These are phyloP conservation scores for Philaenus spumarius DNA, from an alignment of 1,140 invertebrate species.

Conservation along the genomic window DNA sequence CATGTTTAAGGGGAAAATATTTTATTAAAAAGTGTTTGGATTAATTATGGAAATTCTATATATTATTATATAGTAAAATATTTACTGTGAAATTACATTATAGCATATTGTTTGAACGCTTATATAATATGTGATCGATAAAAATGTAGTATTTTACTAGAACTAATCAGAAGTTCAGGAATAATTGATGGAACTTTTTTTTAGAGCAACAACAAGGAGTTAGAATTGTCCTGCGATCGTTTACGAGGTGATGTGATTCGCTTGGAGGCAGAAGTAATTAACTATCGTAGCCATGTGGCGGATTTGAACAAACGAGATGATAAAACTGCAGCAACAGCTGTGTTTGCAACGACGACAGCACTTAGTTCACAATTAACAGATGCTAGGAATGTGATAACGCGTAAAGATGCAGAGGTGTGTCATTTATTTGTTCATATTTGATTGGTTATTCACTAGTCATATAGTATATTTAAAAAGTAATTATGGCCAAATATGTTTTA, in stretches of 20 bases:
- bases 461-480: too few species aligned
- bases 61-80: not conserved
- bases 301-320: not conserved
- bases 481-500: too few species aligned
- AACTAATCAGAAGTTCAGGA: too few species aligned
- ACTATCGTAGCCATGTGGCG: conserved; percentile 4
- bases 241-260: not conserved
- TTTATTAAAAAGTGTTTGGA: not conserved
- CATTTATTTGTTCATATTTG: too few species aligned
- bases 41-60: not conserved
- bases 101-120: not conserved
- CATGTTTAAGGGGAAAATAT: too few species aligned
- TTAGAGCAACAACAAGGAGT: conserved; percentile 24
- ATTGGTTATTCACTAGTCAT: too few species aligned
- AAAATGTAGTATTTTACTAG: too few species aligned
- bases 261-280: conserved; percentile 8
- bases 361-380: conserved; percentile 1
- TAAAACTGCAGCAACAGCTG: not conserved
- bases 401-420: conserved; percentile 2
- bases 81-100: not conserved
- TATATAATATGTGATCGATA: too few species aligned
- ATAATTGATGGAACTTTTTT: not conserved
- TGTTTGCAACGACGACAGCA: too few species aligned
- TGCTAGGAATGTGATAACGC: conserved; percentile 6
- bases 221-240: conserved; percentile 16